phyloP scores from a whole-genome alignment of 2,797 vertebrate species.

The Odontamblyopus rebecca region DNA sequence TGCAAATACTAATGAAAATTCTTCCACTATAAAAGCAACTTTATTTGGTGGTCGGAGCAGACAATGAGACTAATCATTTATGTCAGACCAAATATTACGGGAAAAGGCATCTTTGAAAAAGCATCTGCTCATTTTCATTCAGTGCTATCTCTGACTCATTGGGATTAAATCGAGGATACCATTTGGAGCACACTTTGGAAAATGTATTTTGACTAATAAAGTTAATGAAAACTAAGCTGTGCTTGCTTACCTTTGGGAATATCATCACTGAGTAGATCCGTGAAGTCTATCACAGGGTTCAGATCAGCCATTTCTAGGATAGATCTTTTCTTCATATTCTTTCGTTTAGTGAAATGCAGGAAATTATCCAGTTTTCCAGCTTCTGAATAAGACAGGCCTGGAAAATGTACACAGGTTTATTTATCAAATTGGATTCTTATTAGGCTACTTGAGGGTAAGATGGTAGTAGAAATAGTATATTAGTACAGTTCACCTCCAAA shows the following conservation, averaged over 20 bases:
- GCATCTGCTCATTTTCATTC: not conserved
- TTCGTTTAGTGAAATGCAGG: conserved; percentile 84
- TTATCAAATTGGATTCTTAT: not conserved
- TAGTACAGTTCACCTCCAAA: conserved; percentile 83
- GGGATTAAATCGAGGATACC: conserved; percentile 1
- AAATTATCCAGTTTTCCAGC: conserved; percentile 86
- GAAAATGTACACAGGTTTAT: not conserved
- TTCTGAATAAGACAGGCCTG: conserved; percentile 85
- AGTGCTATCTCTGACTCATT: conserved; percentile 15
- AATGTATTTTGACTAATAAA: not conserved
- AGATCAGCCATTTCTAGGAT: conserved; percentile 83
- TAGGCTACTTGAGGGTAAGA: not conserved
- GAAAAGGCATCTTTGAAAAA: conserved; percentile 19
- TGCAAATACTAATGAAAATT: conserved; percentile 10
- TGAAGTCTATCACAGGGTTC: conserved; percentile 87
- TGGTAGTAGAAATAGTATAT: not conserved
- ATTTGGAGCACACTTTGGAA: conserved; percentile 8
- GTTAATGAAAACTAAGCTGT: not conserved
- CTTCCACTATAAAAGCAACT: conserved; percentile 16
- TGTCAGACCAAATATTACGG: conserved; percentile 14
- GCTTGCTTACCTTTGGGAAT: conserved; percentile 82
- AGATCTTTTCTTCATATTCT: conserved; percentile 81
- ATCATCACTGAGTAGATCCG: conserved; percentile 88
- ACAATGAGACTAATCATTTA: not conserved
- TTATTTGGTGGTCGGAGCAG: conserved; percentile 3